Evolutionary conservation across 2,113 vertebrate species (phyloP).

Genomic region (Hippocampus comes): DNA sequence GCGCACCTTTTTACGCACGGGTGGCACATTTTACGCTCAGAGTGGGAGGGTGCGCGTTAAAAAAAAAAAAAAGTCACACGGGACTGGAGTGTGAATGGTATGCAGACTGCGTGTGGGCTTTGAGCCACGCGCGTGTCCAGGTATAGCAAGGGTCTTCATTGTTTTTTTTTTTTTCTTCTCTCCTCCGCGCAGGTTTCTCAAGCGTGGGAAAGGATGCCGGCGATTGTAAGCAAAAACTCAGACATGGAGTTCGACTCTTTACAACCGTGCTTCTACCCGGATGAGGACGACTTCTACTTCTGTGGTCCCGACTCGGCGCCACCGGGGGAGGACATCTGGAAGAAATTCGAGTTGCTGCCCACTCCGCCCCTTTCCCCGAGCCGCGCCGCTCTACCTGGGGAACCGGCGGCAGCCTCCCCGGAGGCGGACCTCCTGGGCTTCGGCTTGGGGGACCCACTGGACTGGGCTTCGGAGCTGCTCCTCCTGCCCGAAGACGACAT

Average conservation of each 20-base stretch:
- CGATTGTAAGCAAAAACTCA: slow-evolving; percentile 88
- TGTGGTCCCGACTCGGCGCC: slow-evolving; percentile 92
- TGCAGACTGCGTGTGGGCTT: slow-evolving; percentile 53
- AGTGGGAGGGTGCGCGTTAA: background rate
- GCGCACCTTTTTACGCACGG: background rate
- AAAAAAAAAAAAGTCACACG: background rate
- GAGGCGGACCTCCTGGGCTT: slow-evolving; percentile 69
- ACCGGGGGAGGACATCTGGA: slow-evolving; percentile 99
- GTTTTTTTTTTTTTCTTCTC: slow-evolving; percentile 24
- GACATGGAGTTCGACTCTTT: slow-evolving; percentile 97
- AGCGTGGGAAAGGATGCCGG: slow-evolving; percentile 80
- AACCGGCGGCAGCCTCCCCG: slow-evolving; percentile 61
- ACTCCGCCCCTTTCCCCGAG: slow-evolving; percentile 96
- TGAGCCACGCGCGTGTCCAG: slow-evolving; percentile 24
- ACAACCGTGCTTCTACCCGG: slow-evolving; percentile 96
- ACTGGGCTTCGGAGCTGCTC: slow-evolving; percentile 93
- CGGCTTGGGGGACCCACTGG: slow-evolving; percentile 77
- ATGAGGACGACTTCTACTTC: slow-evolving; percentile 97
- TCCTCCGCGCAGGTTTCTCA: slow-evolving; percentile 48
- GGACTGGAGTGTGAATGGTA: slow-evolving; percentile 35
- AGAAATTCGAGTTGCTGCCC: slow-evolving; percentile 97
- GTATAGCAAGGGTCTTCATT: slow-evolving; percentile 18
- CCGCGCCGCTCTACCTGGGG: slow-evolving; percentile 83
- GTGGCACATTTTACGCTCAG: background rate
- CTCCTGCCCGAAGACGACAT: slow-evolving; percentile 82